Evolutionary conservation across 2,113 vertebrate species (phyloP).

Genomic region (Orientallactaga bullata): DNA sequence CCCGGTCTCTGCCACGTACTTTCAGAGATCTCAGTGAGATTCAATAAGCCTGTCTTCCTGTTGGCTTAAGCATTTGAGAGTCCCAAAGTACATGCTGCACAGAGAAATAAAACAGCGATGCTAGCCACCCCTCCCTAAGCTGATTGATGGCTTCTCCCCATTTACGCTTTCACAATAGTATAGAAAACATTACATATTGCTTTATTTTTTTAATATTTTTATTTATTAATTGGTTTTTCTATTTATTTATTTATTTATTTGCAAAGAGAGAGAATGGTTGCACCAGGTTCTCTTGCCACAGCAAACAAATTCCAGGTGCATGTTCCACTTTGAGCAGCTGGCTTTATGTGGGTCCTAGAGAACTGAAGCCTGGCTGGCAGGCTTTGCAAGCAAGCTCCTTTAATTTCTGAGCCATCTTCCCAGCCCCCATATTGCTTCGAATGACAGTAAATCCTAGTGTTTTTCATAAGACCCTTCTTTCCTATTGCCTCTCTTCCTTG

Average conservation of each 20-base stretch:
- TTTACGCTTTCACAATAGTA: too few relatives aligned
- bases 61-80: neutral
- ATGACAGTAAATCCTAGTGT: neutral
- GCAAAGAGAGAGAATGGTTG: too few relatives aligned
- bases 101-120: neutral
- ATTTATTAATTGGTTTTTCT: too few relatives aligned
- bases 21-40: slow-evolving; percentile 69
- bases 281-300: too few relatives aligned
- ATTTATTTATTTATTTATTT: too few relatives aligned
- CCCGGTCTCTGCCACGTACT: slow-evolving; percentile 42
- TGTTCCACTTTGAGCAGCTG: too few relatives aligned
- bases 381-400: too few relatives aligned
- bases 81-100: neutral
- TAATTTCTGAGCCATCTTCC: too few relatives aligned
- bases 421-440: neutral
- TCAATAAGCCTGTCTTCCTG: slow-evolving; percentile 44
- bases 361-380: too few relatives aligned
- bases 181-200: accelerated
- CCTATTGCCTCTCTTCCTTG: neutral
- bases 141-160: neutral
- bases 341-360: too few relatives aligned
- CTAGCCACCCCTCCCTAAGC: neutral
- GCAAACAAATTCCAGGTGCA: too few relatives aligned
- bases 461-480: neutral
- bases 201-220: neutral